Base-by-base conservation (phyloP, 1,140 invertebrate genomes). In the Medauroidea extradentata region DNA sequence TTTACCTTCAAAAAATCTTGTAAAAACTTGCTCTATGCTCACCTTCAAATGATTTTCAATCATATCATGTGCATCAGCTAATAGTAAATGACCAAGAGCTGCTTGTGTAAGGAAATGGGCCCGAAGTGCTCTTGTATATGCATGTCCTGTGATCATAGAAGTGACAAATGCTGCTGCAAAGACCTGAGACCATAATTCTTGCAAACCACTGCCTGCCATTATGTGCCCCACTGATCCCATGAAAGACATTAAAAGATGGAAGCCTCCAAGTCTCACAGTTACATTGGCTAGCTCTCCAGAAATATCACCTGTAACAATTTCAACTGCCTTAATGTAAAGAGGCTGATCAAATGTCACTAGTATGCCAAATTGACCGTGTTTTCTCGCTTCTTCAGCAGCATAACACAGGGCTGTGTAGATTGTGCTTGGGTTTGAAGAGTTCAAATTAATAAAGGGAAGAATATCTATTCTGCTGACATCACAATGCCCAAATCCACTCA, bases 271-370 rank as follows among this genome's bases (percentile, higher is more conserved):
- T 43, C 65, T 57, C 3, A 52, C 23, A 19, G 67, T 54, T 63
- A 34, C 43, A 66, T 23, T 13, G 57, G 54, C 9, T 53, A 59
- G 5, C 63, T 43, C 53, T n/a, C 27, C 57, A 51, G 54, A 41
- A 53, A 34, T 18, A 23, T n/a, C 16, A 16, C 27, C 21, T 21
- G 44, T 43, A 64, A 75, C 64, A 38, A 77, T 75, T 69, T 75
- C 71, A 52, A 69, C 68, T 42, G 75, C 74, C 73, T 78, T 78
- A 11, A 63, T 61, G 65, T 75, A 78, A 8, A 67, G 48, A 11
- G 64, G 67, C 49, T 62, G 63, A 51, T 69, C 65, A 55, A 66
- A 68, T 14, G 68, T 67, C 8, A 65, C 57, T 19, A 69, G 53
- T 21, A 55, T 59, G 21, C 53, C 49, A 39, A 53, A 57, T 49